Evolutionary conservation across 1,140 invertebrate species (phyloP).

Genomic region (Chironomus striatipennis): DNA sequence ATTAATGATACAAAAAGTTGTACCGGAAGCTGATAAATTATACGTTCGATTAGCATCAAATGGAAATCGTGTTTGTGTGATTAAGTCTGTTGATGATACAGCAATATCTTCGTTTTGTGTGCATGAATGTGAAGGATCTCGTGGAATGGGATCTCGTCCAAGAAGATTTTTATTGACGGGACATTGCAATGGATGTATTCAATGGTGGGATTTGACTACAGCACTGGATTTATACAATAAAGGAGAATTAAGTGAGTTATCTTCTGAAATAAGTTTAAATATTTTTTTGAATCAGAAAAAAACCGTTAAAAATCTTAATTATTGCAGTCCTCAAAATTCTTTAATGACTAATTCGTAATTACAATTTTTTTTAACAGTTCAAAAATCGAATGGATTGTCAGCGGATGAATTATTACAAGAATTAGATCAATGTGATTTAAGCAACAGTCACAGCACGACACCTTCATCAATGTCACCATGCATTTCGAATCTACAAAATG

Average conservation of each 20-base stretch:
- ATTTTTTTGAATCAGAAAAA: too few species aligned
- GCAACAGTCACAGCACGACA: constrained; percentile 71
- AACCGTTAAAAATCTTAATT: too few species aligned
- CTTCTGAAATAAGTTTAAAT: too few species aligned
- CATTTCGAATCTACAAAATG: constrained; percentile 46
- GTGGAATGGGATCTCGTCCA: constrained; percentile 81
- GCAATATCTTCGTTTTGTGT: constrained; percentile 93
- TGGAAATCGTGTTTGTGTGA: constrained; percentile 86
- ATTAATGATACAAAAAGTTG: constrained; percentile 96
- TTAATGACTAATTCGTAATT: too few species aligned
- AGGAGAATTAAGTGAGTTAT: constrained; percentile 50
- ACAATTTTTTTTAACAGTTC: constrained; percentile 25
- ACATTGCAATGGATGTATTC: constrained; percentile 87
- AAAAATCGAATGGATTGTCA: constrained; percentile 62
- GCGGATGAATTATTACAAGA: constrained; percentile 81
- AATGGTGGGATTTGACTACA: constrained; percentile 98
- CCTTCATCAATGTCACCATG: constrained; percentile 80
- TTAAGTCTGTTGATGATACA: constrained; percentile 89
- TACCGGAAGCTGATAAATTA: constrained; percentile 90
- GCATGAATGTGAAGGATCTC: constrained; percentile 91
- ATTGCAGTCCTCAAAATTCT: too few species aligned
- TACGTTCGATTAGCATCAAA: constrained; percentile 92
- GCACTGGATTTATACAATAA: constrained; percentile 75
- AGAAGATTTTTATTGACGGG: constrained; percentile 90
- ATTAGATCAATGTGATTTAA: constrained; percentile 88